Conservation (phyloP, 2,888 invertebrate genomes). For the Margaritifera margaritifera region DNA sequence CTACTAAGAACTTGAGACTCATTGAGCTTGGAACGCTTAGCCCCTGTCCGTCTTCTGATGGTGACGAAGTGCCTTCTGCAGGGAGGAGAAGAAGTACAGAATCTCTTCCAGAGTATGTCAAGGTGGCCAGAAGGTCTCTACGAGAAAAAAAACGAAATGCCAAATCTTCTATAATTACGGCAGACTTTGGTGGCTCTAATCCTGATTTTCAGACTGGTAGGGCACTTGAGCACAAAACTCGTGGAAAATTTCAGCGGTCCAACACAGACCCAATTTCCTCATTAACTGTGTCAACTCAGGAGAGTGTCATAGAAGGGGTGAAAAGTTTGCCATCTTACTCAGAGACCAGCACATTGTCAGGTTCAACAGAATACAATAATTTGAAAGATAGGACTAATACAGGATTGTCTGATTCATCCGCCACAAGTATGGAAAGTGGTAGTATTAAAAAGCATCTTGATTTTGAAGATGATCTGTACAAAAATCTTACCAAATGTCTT, state of each 20-base stretch:
- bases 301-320: too few species aligned
- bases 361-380: too few species aligned
- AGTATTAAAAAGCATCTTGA: slow-evolving; percentile 30
- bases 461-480: slow-evolving; percentile 36
- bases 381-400: too few species aligned
- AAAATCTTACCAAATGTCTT: slow-evolving; percentile 48
- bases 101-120: slow-evolving; percentile 67
- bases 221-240: too few species aligned
- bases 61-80: slow-evolving; percentile 23
- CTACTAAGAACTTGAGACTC: slow-evolving; percentile 35
- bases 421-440: background rate
- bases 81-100: slow-evolving; percentile 65
- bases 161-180: slow-evolving; percentile 38
- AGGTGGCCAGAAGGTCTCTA: slow-evolving; percentile 37
- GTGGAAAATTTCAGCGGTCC: too few species aligned
- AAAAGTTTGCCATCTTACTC: too few species aligned
- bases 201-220: slow-evolving; percentile 27
- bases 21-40: slow-evolving; percentile 66
- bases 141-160: slow-evolving; percentile 34
- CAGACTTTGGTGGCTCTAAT: slow-evolving; percentile 41
- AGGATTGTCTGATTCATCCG: too few species aligned
- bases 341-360: too few species aligned
- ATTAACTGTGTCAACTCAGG: too few species aligned
- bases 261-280: too few species aligned
- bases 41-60: slow-evolving; percentile 38